A percentile compares a stretch with the other conserved stretches of the same genome.
Conservation (phyloP, 2,113 vertebrate genomes). For the Aldabrachelys gigantea region DNA sequence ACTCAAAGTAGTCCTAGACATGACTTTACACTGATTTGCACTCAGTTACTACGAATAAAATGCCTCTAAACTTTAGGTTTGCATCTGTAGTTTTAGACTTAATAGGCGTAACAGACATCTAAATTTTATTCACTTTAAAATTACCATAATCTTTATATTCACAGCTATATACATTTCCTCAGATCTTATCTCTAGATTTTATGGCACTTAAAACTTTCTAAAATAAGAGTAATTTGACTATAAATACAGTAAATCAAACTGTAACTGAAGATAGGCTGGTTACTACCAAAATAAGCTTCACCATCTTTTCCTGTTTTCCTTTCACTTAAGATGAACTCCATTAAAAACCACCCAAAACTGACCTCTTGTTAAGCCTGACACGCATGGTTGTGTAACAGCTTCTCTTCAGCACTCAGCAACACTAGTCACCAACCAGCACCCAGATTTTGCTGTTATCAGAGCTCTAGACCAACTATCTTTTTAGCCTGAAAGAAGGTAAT, state of each 20-base stretch:
- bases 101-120: rapidly evolving
- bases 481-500: too few species aligned
- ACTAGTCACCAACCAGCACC: neutral
- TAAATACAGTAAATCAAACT: neutral
- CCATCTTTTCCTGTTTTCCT: rapidly evolving
- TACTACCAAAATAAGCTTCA: neutral
- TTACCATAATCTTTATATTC: neutral
- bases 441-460: neutral
- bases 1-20: neutral
- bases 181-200: neutral
- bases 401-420: too few species aligned
- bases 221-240: neutral
- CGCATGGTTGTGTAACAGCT: too few species aligned
- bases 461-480: too few species aligned
- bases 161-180: rapidly evolving
- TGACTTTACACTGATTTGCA: neutral
- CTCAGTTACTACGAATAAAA: neutral
- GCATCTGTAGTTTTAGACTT: neutral
- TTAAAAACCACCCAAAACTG: neutral
- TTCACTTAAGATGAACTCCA: neutral
- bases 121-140: neutral
- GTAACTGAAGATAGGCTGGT: neutral
- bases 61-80: neutral
- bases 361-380: neutral
- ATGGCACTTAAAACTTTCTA: neutral